phyloP scores from a whole-genome alignment of 2,797 vertebrate species.

The Odontamblyopus lacepedii region DNA sequence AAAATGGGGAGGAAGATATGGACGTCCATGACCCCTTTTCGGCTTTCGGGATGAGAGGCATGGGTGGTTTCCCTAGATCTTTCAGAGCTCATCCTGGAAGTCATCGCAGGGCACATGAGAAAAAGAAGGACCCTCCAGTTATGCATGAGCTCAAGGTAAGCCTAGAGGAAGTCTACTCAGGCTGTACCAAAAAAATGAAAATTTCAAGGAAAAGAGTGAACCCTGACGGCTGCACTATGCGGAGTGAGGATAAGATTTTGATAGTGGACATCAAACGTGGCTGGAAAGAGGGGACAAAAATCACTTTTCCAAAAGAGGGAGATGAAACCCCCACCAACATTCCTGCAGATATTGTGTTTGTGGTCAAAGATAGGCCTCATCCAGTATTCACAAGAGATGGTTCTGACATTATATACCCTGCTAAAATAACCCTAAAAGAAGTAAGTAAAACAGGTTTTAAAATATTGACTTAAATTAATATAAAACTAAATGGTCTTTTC shows the following conservation, averaged over 20 bases:
- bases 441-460: conserved; percentile 70
- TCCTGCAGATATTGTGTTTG: conserved; percentile 97
- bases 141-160: conserved; percentile 95
- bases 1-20: conserved; percentile 86
- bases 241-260: conserved; percentile 95
- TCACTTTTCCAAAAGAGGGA: conserved; percentile 96
- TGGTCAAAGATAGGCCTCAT: conserved; percentile 96
- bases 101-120: conserved; percentile 70
- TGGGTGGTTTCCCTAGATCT: conserved; percentile 72
- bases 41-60: conserved; percentile 82
- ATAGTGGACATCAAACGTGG: conserved; percentile 96
- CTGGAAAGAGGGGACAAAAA: conserved; percentile 99
- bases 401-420: conserved; percentile 89
- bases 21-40: conserved; percentile 91
- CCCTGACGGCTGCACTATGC: conserved; percentile 87
- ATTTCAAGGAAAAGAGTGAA: conserved; percentile 96
- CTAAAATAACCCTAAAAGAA: conserved; percentile 88
- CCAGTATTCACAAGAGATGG: conserved; percentile 91
- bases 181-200: conserved; percentile 96
- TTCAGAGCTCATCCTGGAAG: conserved; percentile 67
- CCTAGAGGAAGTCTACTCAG: conserved; percentile 92
- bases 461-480: not conserved
- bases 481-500: not conserved
- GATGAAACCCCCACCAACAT: conserved; percentile 93
- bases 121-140: conserved; percentile 92